phyloP scores from a whole-genome alignment of 2,888 invertebrate genomes.

The Ophioninae sp. region DNA sequence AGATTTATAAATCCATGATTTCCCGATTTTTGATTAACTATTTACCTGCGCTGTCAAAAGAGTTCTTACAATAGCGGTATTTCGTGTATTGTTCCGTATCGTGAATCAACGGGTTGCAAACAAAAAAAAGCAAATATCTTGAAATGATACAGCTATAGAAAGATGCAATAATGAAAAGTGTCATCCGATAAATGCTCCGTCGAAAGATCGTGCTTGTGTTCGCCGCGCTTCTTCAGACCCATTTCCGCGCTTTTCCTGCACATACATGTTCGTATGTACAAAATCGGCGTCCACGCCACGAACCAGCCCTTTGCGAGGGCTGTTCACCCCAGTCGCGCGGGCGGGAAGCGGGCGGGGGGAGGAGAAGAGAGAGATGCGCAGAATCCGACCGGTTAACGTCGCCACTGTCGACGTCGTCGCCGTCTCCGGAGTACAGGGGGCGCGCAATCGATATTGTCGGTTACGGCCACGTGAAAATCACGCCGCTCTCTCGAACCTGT shows the following conservation, averaged over 20 bases:
- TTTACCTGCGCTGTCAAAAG: too few species aligned
- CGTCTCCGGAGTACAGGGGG: conserved; percentile 61
- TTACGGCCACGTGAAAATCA: conserved; percentile 77
- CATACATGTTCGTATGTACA: conserved; percentile 3
- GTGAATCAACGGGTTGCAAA: too few species aligned
- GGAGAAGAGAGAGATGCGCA: conserved; percentile 66
- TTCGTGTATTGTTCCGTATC: too few species aligned
- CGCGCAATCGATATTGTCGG: conserved; percentile 71
- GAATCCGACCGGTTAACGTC: conserved; percentile 68
- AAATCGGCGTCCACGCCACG: conserved; percentile 39
- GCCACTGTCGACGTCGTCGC: conserved; percentile 45
- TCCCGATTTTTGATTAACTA: too few species aligned
- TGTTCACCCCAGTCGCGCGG: conserved; percentile 44
- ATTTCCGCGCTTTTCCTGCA: conserved; percentile 35
- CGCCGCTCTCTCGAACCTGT: conserved; percentile 62
- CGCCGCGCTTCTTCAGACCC: conserved; percentile 8
- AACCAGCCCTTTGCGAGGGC: conserved; percentile 42
- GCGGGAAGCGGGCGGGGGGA: conserved; percentile 27
- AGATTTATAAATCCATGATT: too few species aligned
- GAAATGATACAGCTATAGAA: conserved; percentile 10
- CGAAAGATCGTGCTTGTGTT: conserved; percentile 41
- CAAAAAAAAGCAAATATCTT: neutral
- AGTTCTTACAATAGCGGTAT: too few species aligned
- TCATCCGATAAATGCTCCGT: conserved; percentile 68
- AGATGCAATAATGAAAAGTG: conserved; percentile 58